Base-by-base conservation (phyloP, 2,113 vertebrate species). In the Cheirogaleus medius region DNA sequence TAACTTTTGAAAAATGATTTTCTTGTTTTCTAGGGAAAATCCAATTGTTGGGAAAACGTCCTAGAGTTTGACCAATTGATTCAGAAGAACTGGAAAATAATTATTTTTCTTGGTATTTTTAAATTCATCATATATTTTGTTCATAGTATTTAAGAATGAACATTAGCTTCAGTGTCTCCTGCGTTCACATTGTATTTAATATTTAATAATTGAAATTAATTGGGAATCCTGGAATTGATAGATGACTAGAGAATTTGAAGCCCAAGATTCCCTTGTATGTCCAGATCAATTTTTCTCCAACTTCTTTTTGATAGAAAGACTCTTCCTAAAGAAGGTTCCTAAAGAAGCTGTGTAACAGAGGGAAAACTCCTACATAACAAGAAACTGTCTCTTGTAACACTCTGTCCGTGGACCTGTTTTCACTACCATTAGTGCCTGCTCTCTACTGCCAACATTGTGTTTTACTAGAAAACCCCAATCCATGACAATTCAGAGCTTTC, bases 21-120 rank as follows among this genome's bases (percentile, higher is more conserved):
- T 78, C n/a, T 95, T 21, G 88, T 98, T 96, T 98, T 97, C 5
- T 98, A 99, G 99, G 98, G 99, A 99, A 98, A 99, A 99, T 98
- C 99, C 99, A 6, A 99, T 99, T 77, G 99, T 99, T 84, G 99
- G 99, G 82, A 99, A 99, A 98, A 99, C 99, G 94, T 99, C 99
- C 78, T 93, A 91, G 97, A 95, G 49, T 91, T 56, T 89, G 73
- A 68, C 54, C 94, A 95, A 20, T 90, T 96, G 96, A 98, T 94
- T 97, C 90, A 94, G 98, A 98, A 98, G 98, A 98, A 99, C 98
- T 98, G 98, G 99, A 98, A 99, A 97, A 88, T 94, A 60, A 60
- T 39, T 98, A 9, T 92, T 95, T 83, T 97, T 97, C 96, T 87
- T 87, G 56, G 83, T 85, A 83, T 96, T 98, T 98, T 94, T 37